These are phyloP conservation scores for Lepidonotus clava DNA, from an alignment of 2,888 invertebrate genomes.

Conservation along the genomic window DNA sequence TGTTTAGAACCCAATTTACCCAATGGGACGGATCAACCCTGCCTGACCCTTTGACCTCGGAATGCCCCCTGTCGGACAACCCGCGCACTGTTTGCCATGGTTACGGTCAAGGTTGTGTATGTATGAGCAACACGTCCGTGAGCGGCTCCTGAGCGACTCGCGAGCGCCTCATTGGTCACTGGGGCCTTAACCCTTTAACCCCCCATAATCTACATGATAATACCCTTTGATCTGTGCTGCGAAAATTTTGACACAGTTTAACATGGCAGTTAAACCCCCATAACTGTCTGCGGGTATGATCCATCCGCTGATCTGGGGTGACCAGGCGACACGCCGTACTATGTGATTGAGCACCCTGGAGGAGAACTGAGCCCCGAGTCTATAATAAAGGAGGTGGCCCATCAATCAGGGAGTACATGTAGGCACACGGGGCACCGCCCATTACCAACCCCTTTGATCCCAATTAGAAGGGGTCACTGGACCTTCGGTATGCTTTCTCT, in stretches of 20 bases:
- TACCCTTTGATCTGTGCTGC: no score
- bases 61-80: neutral
- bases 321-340: no score
- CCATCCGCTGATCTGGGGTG: no score
- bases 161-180: no score
- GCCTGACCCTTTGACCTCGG: neutral
- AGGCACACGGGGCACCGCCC: constrained; percentile 17
- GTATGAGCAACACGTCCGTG: constrained; percentile 8
- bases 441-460: constrained; percentile 42
- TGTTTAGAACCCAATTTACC: constrained; percentile 2
- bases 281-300: no score
- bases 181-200: no score
- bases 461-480: constrained; percentile 33
- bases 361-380: neutral
- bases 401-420: neutral
- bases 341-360: no score
- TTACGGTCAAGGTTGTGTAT: neutral
- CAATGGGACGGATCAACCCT: neutral
- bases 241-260: no score
- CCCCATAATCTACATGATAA: no score
- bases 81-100: neutral
- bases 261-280: no score
- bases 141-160: constrained; percentile 14
- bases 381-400: neutral
- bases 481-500: neutral